Conservation (phyloP, 1,140 invertebrate species). For the Drosophila asahinai region DNA sequence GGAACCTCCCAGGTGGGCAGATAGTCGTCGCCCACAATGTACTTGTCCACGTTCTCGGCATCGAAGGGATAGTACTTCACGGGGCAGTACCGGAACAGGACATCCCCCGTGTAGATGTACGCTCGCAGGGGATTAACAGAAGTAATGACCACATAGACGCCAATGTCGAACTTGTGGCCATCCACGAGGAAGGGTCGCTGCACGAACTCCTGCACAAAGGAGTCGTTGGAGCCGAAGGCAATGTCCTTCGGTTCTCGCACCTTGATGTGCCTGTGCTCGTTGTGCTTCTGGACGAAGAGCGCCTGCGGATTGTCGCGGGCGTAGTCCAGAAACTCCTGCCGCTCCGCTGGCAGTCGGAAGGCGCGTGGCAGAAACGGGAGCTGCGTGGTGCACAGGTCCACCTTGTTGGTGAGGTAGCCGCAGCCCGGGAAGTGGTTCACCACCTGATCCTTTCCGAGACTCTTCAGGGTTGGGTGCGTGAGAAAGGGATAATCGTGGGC, state of each 20-base stretch:
- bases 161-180: slow-evolving; percentile 98
- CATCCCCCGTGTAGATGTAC: slow-evolving; percentile 96
- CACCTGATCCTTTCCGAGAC: slow-evolving; percentile 90
- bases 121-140: slow-evolving; percentile 95
- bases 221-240: slow-evolving; percentile 90
- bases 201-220: slow-evolving; percentile 96
- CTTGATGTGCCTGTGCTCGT: slow-evolving; percentile 95
- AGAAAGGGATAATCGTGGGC: slow-evolving; percentile 96
- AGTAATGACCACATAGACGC: slow-evolving; percentile 96
- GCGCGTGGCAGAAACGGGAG: slow-evolving; percentile 93
- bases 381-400: slow-evolving; percentile 92
- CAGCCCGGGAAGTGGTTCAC: slow-evolving; percentile 98
- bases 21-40: slow-evolving; percentile 98
- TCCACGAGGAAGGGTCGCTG: slow-evolving; percentile 93
- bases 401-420: slow-evolving; percentile 97
- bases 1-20: slow-evolving; percentile 97
- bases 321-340: slow-evolving; percentile 90
- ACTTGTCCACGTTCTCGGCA: slow-evolving; percentile 92
- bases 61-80: slow-evolving; percentile 97
- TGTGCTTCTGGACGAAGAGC: slow-evolving; percentile 96
- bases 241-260: slow-evolving; percentile 90
- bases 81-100: slow-evolving; percentile 95
- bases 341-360: slow-evolving; percentile 94
- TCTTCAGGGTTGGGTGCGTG: slow-evolving; percentile 86
- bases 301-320: slow-evolving; percentile 89